These are phyloP conservation scores for Donacobius atricapilla DNA, from an alignment of 2,113 vertebrate species.

Conservation along the genomic window DNA sequence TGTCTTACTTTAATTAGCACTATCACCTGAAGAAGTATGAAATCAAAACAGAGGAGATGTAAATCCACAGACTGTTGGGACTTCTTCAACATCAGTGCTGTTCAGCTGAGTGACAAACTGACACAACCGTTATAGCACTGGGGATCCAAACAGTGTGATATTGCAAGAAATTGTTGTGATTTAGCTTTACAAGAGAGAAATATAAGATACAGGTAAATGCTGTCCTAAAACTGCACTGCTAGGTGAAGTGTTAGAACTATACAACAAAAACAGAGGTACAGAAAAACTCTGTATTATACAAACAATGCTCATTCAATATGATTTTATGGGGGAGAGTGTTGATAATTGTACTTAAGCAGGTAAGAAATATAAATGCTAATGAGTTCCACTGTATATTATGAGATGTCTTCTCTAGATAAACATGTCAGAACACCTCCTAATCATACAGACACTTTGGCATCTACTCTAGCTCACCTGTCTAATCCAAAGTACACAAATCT, in stretches of 20 bases:
- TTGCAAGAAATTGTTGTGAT: background rate
- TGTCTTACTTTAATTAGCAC: background rate
- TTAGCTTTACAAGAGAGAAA: background rate
- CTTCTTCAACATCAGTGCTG: background rate
- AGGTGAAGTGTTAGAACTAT: background rate
- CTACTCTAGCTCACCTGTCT: slow-evolving; percentile 29
- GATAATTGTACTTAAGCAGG: slow-evolving; percentile 56
- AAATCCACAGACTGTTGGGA: background rate
- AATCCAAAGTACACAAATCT: slow-evolving; percentile 56
- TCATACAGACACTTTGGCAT: slow-evolving; percentile 55
- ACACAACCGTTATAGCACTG: background rate
- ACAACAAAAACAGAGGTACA: background rate
- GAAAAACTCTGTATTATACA: slow-evolving; percentile 19
- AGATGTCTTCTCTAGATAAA: slow-evolving; percentile 70
- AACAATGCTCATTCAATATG: slow-evolving; percentile 15
- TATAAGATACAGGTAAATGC: background rate
- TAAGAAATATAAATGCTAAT: slow-evolving; percentile 71
- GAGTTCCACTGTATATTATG: slow-evolving; percentile 49
- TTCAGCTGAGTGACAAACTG: background rate
- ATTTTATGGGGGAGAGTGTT: slow-evolving; percentile 35
- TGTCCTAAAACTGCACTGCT: background rate
- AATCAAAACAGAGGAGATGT: background rate
- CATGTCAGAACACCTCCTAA: slow-evolving; percentile 60
- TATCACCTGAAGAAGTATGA: background rate
- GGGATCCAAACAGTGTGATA: background rate